Percentiles rank a stretch among this genome's conserved stretches.
These are phyloP conservation scores for Acrobasis repandana DNA, from an alignment of 2,888 invertebrate species.

Conservation along the genomic window DNA sequence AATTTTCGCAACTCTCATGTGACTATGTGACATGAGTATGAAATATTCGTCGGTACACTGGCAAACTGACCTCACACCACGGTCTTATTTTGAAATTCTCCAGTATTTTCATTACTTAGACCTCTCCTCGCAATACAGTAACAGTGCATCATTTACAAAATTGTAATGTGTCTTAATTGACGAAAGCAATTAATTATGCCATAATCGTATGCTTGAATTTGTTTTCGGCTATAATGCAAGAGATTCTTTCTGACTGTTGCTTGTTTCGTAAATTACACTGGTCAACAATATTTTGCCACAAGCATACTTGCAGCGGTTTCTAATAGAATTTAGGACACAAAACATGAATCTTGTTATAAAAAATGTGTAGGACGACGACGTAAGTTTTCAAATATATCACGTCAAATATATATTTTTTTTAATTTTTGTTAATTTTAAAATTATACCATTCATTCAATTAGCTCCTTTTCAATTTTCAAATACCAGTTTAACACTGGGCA, in stretches of 20 bases:
- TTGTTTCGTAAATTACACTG: not conserved
- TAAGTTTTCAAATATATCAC: too few species aligned
- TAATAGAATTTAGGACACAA: too few species aligned
- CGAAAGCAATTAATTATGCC: not conserved
- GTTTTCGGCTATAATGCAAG: not conserved
- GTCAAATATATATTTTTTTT: too few species aligned
- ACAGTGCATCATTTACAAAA: not conserved
- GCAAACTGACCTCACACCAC: conserved; percentile 3
- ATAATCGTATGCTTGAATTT: not conserved
- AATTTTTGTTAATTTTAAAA: too few species aligned
- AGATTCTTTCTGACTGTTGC: not conserved
- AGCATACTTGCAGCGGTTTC: too few species aligned
- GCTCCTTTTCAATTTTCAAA: too few species aligned
- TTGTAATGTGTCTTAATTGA: not conserved
- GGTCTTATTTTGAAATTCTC: conserved; percentile 9
- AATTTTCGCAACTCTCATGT: not conserved
- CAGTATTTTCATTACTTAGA: not conserved
- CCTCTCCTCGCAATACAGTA: not conserved
- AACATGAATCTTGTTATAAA: too few species aligned
- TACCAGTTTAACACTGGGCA: too few species aligned
- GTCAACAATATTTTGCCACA: too few species aligned
- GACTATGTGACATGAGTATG: conserved; percentile 5
- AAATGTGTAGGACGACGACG: too few species aligned
- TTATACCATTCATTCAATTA: too few species aligned
- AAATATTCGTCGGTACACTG: conserved; percentile 6